These are phyloP conservation scores for Picus viridis DNA, from an alignment of 2,797 vertebrate genomes.

Conservation along the genomic window DNA sequence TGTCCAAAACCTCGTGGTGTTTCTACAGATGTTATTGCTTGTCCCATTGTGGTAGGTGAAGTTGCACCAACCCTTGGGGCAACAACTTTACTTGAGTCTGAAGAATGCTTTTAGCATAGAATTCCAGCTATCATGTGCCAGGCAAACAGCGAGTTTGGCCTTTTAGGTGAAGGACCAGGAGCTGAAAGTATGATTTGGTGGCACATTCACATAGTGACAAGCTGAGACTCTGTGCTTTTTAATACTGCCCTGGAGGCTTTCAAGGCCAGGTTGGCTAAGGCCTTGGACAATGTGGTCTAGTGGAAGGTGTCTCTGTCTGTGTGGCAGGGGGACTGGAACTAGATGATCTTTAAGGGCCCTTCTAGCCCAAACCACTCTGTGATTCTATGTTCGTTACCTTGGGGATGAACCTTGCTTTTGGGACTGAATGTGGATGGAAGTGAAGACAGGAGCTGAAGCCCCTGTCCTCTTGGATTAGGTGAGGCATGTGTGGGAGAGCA, in stretches of 20 bases:
- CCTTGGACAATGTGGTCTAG: too few relatives aligned
- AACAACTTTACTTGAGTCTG: neutral
- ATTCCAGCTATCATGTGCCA: fast-evolving
- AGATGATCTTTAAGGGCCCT: too few relatives aligned
- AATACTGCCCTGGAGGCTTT: too few relatives aligned
- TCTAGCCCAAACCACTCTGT: too few relatives aligned
- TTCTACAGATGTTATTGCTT: neutral
- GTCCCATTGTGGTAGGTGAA: neutral
- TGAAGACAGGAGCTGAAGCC: neutral
- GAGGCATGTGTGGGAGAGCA: fast-evolving
- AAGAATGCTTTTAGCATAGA: fast-evolving
- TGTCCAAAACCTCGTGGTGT: neutral
- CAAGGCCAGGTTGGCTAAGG: too few relatives aligned
- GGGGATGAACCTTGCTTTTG: neutral
- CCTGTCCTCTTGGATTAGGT: neutral
- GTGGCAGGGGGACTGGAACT: too few relatives aligned
- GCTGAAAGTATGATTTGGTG: neutral
- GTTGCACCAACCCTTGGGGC: neutral
- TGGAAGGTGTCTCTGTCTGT: too few relatives aligned
- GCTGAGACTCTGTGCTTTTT: neutral
- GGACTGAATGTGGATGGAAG: neutral
- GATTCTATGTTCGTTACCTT: fast-evolving
- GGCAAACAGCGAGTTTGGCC: neutral
- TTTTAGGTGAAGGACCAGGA: neutral
- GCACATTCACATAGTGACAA: neutral